These are phyloP conservation scores for Gallinago solitaria DNA, from an alignment of 2,797 vertebrate species.

Conservation along the genomic window DNA sequence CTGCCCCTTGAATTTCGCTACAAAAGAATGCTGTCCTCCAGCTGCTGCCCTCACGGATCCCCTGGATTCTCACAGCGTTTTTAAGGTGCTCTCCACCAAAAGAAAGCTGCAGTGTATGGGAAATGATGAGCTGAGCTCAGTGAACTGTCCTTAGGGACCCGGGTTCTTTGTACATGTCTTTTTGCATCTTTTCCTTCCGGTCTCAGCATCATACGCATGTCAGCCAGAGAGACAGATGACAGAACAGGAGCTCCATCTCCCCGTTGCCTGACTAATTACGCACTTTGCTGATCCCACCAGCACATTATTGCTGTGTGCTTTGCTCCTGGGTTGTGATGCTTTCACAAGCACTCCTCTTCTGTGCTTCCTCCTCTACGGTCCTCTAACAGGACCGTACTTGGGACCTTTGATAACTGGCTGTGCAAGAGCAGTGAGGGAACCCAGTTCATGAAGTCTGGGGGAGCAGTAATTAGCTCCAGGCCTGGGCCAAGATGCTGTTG, in stretches of 20 bases:
- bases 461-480: not conserved
- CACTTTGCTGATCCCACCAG: not conserved
- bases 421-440: not conserved
- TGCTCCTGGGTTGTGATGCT: not conserved
- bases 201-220: not conserved
- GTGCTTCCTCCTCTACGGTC: too few relatives aligned
- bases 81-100: not conserved
- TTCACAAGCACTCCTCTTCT: not conserved
- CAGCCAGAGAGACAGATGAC: not conserved
- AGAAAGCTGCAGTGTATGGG: not conserved
- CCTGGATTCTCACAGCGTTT: not conserved
- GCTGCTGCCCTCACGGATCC: not conserved
- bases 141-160: not conserved
- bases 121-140: not conserved
- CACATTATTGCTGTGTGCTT: not conserved
- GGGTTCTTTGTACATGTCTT: not conserved
- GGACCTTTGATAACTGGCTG: not conserved
- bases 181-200: not conserved
- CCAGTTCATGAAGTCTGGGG: rapidly evolving
- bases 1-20: not conserved
- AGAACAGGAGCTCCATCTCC: not conserved
- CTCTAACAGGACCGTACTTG: not conserved
- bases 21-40: not conserved
- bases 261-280: not conserved
- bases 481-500: not conserved